These are phyloP conservation scores for Neocloeon triangulifer DNA, from an alignment of 1,140 invertebrate genomes.

Conservation along the genomic window DNA sequence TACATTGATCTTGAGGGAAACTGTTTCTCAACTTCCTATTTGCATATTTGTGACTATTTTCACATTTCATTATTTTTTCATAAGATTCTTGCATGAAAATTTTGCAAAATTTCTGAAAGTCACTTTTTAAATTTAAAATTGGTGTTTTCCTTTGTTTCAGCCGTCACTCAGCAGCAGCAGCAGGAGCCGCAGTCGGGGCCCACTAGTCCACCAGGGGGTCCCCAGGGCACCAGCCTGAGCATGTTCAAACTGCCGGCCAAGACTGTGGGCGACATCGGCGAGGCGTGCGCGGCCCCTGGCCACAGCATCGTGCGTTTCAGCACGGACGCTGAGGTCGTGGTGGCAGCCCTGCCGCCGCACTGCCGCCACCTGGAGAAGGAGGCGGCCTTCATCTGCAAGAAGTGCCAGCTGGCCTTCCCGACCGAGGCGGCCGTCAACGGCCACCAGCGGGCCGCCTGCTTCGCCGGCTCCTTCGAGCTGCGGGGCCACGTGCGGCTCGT, in stretches of 20 bases:
- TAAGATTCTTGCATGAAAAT: too few species aligned
- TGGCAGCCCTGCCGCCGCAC: conserved; percentile 15
- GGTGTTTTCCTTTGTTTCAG: too few species aligned
- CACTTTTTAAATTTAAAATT: too few species aligned
- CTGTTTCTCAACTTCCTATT: too few species aligned
- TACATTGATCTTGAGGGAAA: too few species aligned
- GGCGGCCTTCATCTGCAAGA: conserved; percentile 63
- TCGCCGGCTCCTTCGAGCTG: conserved; percentile 29
- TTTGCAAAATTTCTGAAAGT: too few species aligned
- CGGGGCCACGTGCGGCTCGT: conserved; percentile 37
- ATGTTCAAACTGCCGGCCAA: too few species aligned
- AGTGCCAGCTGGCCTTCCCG: conserved; percentile 60
- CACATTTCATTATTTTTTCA: too few species aligned
- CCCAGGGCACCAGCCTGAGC: conserved; percentile 17
- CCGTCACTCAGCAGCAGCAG: too few species aligned
- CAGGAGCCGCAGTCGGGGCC: background rate
- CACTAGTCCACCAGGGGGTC: background rate
- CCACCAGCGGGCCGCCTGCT: conserved; percentile 43
- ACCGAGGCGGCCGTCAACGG: conserved; percentile 41
- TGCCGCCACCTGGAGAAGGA: conserved; percentile 43
- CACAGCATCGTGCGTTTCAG: conserved; percentile 21
- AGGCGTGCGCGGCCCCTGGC: conserved; percentile 16
- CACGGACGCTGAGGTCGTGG: conserved; percentile 22
- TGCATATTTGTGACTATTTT: too few species aligned
- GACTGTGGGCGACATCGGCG: too few species aligned